A percentile compares a stretch with the other conserved stretches of the same genome.
These are phyloP conservation scores for Exocentrus adspersus DNA, from an alignment of 2,888 invertebrate species.

Conservation along the genomic window DNA sequence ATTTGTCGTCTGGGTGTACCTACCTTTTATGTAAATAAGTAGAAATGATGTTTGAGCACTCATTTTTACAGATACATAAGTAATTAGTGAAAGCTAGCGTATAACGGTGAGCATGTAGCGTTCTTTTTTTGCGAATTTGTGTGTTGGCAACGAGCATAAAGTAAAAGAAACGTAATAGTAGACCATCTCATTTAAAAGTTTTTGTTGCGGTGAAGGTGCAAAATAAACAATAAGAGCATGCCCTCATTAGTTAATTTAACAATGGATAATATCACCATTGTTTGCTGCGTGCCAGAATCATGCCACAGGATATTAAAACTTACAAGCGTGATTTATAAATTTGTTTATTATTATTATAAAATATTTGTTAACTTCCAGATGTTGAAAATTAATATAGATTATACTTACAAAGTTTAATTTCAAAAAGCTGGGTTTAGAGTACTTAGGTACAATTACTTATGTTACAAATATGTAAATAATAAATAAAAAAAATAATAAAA, in stretches of 20 bases:
- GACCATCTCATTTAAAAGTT: background rate
- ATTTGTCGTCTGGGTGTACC: background rate
- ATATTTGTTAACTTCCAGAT: constrained; percentile 32
- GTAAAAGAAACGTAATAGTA: background rate
- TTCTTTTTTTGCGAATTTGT: background rate
- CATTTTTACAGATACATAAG: too few relatives aligned
- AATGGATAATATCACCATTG: constrained; percentile 12
- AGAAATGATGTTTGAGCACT: too few relatives aligned
- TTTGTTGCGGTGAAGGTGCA: constrained; percentile 1
- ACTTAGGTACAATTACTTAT: constrained; percentile 23
- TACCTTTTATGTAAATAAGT: too few relatives aligned
- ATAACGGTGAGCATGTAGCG: background rate
- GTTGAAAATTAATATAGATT: constrained; percentile 33
- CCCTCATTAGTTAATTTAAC: constrained; percentile 31
- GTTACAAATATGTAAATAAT: constrained; percentile 30
- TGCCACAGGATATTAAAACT: constrained; percentile 18
- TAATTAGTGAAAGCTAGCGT: background rate
- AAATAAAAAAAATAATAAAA: constrained; percentile 22
- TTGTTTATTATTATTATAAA: constrained; percentile 42
- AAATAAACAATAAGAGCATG: constrained; percentile 29
- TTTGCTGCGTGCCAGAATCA: background rate
- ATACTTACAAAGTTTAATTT: constrained; percentile 33
- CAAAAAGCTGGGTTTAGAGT: too few relatives aligned
- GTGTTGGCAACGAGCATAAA: background rate
- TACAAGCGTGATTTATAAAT: constrained; percentile 34